Percentiles rank a stretch among this genome's conserved stretches.
phyloP scores from a whole-genome alignment of 2,888 invertebrate species.

The Siphlonurus alternatus region DNA sequence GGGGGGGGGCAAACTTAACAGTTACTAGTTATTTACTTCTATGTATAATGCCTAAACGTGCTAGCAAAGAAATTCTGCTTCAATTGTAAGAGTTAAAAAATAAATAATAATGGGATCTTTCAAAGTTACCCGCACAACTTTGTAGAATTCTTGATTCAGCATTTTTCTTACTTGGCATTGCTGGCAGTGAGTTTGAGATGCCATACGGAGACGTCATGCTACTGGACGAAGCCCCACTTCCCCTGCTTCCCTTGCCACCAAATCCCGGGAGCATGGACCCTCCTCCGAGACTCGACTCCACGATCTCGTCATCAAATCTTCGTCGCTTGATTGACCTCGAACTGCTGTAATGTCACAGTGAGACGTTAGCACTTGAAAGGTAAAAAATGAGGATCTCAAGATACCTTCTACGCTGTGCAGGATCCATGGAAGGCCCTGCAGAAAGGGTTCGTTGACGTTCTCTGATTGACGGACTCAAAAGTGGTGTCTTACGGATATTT shows the following conservation, averaged over 20 bases:
- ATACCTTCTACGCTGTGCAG: not conserved
- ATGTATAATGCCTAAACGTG: no score
- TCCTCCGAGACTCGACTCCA: conserved; percentile 67
- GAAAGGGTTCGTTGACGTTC: not conserved
- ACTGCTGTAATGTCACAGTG: conserved; percentile 39
- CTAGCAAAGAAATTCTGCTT: no score
- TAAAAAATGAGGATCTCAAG: not conserved
- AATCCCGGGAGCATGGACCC: conserved; percentile 9
- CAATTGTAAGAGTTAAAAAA: no score
- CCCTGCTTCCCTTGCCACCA: not conserved
- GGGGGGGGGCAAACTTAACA: no score
- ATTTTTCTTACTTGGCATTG: not conserved
- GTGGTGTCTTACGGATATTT: not conserved
- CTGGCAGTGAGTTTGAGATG: not conserved
- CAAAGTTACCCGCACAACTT: no score
- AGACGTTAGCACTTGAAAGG: no score
- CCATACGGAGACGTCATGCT: not conserved
- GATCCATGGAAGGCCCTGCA: not conserved
- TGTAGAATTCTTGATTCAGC: no score
- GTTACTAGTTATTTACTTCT: no score
- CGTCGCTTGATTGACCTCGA: conserved; percentile 88
- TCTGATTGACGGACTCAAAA: not conserved
- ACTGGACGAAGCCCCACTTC: not conserved
- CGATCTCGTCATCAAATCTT: conserved; percentile 93
- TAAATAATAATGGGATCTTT: no score